Conservation (phyloP, 2,113 vertebrate genomes). For the Corythornis vintsioides region DNA sequence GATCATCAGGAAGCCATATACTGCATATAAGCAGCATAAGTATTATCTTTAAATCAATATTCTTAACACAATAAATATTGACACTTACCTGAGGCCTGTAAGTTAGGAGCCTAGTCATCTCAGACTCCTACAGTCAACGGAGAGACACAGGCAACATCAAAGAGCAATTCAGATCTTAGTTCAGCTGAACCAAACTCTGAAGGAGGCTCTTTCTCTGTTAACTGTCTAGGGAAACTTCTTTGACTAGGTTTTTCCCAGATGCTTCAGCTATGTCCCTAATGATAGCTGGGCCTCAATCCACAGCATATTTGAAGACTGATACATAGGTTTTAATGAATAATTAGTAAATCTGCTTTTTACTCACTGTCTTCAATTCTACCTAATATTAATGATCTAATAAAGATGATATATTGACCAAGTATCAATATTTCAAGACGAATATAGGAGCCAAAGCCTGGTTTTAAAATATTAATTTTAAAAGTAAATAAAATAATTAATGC, state of each 20-base stretch:
- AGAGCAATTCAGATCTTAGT: conserved; percentile 24
- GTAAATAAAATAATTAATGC: not conserved
- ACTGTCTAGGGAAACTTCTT: not conserved
- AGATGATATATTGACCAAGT: not conserved
- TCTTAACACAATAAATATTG: not conserved
- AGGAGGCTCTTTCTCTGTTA: not conserved
- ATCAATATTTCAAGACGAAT: not conserved
- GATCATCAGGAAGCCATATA: not conserved
- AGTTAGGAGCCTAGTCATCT: conserved; percentile 12
- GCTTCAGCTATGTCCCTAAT: not conserved
- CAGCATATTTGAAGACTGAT: not conserved
- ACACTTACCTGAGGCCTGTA: conserved; percentile 36
- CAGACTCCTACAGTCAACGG: not conserved
- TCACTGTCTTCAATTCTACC: not conserved
- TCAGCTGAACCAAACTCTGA: conserved; percentile 32
- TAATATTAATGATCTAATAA: not conserved
- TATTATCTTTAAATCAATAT: not conserved
- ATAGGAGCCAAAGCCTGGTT: not conserved
- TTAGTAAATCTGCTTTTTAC: not conserved
- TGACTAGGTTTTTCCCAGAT: not conserved
- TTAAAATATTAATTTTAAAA: not conserved
- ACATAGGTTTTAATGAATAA: not conserved
- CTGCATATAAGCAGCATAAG: not conserved
- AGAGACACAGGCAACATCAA: conserved; percentile 19
- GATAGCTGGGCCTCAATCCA: not conserved